Percentiles rank a stretch among this genome's conserved stretches.
Evolutionary conservation across 1,140 invertebrate genomes (phyloP).

Genomic region (Bombus huntii): DNA sequence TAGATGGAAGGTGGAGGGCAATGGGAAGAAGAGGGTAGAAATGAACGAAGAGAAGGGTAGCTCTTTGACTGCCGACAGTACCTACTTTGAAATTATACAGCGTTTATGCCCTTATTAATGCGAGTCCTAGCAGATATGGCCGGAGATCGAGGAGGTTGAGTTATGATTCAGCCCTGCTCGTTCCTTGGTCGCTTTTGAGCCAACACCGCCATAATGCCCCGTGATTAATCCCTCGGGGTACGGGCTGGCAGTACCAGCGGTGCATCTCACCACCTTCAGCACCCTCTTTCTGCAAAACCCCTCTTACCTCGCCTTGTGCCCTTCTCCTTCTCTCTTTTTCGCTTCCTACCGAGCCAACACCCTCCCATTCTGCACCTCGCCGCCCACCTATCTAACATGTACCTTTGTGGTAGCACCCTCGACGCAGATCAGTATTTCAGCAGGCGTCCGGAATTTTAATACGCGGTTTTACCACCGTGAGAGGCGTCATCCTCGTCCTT

Average conservation of each 20-base stretch:
- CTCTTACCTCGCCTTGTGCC: background rate
- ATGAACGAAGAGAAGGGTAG: slow-evolving; percentile 20
- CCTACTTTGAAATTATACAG: slow-evolving; percentile 65
- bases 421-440: slow-evolving; percentile 73
- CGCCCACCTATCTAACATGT: slow-evolving; percentile 15
- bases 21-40: background rate
- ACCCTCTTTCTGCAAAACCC: background rate
- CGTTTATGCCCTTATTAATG: slow-evolving; percentile 77
- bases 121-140: slow-evolving; percentile 69
- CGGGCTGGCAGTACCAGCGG: slow-evolving; percentile 66
- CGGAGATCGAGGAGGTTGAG: slow-evolving; percentile 71
- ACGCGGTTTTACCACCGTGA: slow-evolving; percentile 58
- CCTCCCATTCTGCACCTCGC: background rate
- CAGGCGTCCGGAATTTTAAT: slow-evolving; percentile 76
- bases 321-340: slow-evolving; percentile 2
- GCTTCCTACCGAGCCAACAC: background rate
- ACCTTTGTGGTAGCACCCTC: slow-evolving; percentile 46
- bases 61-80: slow-evolving; percentile 42
- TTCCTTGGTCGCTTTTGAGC: slow-evolving; percentile 73
- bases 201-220: slow-evolving; percentile 75
- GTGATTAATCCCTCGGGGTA: slow-evolving; percentile 78
- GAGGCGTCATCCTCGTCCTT: slow-evolving; percentile 5
- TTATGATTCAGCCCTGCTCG: slow-evolving; percentile 70
- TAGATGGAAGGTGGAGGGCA: no score
- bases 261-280: slow-evolving; percentile 56